Evolutionary conservation across 30 jellyfish, hydroid and myxozoan genomes (phyloP).

Genomic region (Aurelia aurita complex sp. Pacific): DNA sequence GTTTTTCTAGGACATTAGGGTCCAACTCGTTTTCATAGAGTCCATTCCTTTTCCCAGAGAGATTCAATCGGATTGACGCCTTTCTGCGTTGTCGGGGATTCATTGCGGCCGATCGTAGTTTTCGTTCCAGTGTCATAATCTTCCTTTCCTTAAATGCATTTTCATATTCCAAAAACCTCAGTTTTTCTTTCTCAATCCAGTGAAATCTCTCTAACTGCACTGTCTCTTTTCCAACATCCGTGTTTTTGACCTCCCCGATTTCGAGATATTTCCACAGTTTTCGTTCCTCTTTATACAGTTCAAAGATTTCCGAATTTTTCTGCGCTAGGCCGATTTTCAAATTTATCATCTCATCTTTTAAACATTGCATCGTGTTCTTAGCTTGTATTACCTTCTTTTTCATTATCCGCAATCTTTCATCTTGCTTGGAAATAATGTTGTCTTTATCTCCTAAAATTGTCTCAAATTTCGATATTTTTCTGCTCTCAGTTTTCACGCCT

Average conservation of each 20-base stretch:
- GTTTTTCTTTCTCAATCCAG: slow-evolving; percentile 4
- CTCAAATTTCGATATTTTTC: no score
- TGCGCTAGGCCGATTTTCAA: neutral
- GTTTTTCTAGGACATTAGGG: no score
- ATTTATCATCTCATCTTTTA: neutral
- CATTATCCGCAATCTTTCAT: neutral
- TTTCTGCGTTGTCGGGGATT: neutral
- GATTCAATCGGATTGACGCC: slow-evolving; percentile 1
- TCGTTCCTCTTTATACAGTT: neutral
- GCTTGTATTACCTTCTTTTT: slow-evolving; percentile 1
- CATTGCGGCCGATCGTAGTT: neutral
- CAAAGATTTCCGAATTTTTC: neutral
- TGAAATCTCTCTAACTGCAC: neutral
- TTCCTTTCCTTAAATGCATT: slow-evolving; percentile 3
- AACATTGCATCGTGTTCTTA: neutral
- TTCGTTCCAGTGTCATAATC: neutral
- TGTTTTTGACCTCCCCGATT: neutral
- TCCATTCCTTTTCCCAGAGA: no score
- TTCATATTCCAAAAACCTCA: slow-evolving; percentile 6
- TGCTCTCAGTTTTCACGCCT: no score
- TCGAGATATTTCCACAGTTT: slow-evolving; percentile 10
- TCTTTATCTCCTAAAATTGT: neutral
- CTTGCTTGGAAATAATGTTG: neutral
- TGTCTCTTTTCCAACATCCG: neutral
- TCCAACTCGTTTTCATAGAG: no score